Conservation (phyloP, 2,888 invertebrate genomes). For the Pachydiplax longipennis region DNA sequence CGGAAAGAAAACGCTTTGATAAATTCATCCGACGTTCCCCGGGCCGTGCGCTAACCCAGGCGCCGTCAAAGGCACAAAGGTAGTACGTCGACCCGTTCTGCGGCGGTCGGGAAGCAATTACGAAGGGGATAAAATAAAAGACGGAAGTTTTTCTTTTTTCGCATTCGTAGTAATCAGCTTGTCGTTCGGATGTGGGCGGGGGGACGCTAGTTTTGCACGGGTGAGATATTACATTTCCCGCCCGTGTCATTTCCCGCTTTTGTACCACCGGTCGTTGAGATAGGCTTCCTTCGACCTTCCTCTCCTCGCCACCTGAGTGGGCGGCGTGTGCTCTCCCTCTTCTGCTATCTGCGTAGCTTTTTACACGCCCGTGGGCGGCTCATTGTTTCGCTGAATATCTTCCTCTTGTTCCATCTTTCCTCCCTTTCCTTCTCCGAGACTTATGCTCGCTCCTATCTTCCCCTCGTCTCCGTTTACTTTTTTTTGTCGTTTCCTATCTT, state of each 20-base stretch:
- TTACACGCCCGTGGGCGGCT: neutral
- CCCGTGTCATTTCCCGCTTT: neutral
- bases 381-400: neutral
- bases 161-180: neutral
- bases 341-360: neutral
- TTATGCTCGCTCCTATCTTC: too few relatives aligned
- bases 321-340: neutral
- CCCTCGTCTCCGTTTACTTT: too few relatives aligned
- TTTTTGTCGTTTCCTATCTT: too few relatives aligned
- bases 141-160: neutral
- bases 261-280: neutral
- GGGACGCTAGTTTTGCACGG: neutral
- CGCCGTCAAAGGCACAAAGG: neutral
- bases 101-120: neutral
- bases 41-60: neutral
- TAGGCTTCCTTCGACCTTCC: neutral
- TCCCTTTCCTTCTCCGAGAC: too few relatives aligned
- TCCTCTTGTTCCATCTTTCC: neutral
- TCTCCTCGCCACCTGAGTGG: neutral
- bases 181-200: neutral
- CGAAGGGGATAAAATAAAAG: neutral
- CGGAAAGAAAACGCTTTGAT: neutral
- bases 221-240: neutral
- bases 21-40: neutral
- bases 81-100: neutral